Percentiles rank a stretch among this genome's conserved stretches.
These are phyloP conservation scores for Herminia tarsipennalis DNA, from an alignment of 2,888 invertebrate species.

Conservation along the genomic window DNA sequence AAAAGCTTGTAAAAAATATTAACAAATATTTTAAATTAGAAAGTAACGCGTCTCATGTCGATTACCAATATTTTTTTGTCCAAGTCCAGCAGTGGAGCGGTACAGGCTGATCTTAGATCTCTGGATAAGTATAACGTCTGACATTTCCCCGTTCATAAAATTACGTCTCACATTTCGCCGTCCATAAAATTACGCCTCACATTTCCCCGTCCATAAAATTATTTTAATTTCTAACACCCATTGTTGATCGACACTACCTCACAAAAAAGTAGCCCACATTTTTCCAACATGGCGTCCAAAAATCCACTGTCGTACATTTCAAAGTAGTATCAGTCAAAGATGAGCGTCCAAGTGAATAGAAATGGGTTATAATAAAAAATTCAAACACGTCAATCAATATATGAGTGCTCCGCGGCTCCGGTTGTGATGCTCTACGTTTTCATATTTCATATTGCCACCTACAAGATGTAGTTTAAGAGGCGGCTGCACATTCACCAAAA, in stretches of 20 bases:
- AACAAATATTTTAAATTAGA: too few species aligned
- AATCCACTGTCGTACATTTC: constrained; percentile 11
- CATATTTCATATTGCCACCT: constrained; percentile 72
- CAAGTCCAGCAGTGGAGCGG: too few species aligned
- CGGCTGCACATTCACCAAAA: not conserved
- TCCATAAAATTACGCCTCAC: too few species aligned
- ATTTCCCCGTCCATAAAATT: too few species aligned
- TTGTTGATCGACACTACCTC: not conserved
- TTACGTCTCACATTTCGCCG: too few species aligned
- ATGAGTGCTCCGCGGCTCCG: constrained; percentile 41
- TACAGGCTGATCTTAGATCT: too few species aligned
- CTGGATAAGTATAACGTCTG: too few species aligned
- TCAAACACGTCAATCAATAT: constrained; percentile 70
- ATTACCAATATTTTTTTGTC: too few species aligned
- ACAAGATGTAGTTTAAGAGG: constrained; percentile 47
- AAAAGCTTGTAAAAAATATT: too few species aligned
- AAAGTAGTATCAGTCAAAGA: constrained; percentile 12
- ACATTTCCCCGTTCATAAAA: too few species aligned
- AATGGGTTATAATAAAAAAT: constrained; percentile 55
- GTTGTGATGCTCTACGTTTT: constrained; percentile 47
- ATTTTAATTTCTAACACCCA: too few species aligned
- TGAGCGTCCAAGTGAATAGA: constrained; percentile 26
- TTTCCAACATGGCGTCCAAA: not conserved
- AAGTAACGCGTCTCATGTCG: too few species aligned
- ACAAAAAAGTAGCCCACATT: not conserved